Evolutionary conservation across 2,888 invertebrate genomes (phyloP), one percentile per base, ranked within the genome.

Genomic region (Amphipoea oculea): DNA sequence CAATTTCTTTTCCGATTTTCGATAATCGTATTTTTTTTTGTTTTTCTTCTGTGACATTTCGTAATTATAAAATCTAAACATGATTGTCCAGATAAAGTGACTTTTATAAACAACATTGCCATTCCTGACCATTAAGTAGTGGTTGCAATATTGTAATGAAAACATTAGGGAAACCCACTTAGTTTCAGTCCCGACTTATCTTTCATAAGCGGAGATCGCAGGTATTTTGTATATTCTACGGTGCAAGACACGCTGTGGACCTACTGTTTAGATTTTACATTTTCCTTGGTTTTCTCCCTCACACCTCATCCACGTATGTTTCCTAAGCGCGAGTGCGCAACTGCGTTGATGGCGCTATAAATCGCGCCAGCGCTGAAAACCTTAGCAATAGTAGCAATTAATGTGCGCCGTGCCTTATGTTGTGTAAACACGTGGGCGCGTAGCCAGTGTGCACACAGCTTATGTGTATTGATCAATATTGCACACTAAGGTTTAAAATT

Each of bases 331-430:
- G 78, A 65, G 45, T 83, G 74, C 72, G 83, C 86, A 86, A 79
- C 75, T 71, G 51, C 81, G 81, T 84, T 84, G 84, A 86, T 71
- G 48, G 63, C 45, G 77, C 70, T 76, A 84, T 86, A 84, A 78
- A 85, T 85, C 84, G 84, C 71, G 42, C 69, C 40, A 60, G 70
- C 70, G 65, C 79, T 79, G 74, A 83, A 86, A 76, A 75, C 84
- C 74, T 73, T 72, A 78, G 65, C 81, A 69, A 86, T 71, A 71
- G 42, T 20, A 42, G 71, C 17, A n/a, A 71, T 42, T 12, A 75
- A 83, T 86, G 73, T 74, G 76, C 62, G 45, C 67, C 45, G 62
- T 17, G 69, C 72, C 76, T 86, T 83, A 79, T 48, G 72, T 83
- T 72, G 71, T 72, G 78, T 74, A 67, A 76, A 72, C 76, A 76